phyloP scores from a whole-genome alignment of 2,888 invertebrate species.

The Willowsia nigromaculata region DNA sequence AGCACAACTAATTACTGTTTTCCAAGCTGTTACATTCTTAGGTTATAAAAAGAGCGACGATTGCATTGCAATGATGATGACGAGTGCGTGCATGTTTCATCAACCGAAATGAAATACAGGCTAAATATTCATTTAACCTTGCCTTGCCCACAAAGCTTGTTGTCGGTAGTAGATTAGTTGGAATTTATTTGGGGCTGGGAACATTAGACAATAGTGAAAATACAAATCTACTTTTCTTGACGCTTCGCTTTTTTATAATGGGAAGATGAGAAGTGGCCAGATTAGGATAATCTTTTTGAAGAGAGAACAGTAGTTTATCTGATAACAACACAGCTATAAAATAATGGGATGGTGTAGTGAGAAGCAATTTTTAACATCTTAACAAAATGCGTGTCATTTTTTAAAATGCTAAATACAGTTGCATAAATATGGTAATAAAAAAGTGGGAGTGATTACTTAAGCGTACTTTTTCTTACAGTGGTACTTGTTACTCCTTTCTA shows the following conservation, averaged over 20 bases:
- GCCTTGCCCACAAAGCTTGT: background rate
- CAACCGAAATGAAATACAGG: background rate
- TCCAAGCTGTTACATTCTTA: slow-evolving; percentile 3
- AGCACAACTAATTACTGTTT: slow-evolving; percentile 41
- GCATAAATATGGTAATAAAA: slow-evolving; percentile 42
- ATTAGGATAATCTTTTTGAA: slow-evolving; percentile 12
- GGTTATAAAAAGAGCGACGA: slow-evolving; percentile 3
- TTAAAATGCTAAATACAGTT: slow-evolving; percentile 60
- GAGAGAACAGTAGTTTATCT: slow-evolving; percentile 17
- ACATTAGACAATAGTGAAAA: background rate
- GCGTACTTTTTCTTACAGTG: slow-evolving; percentile 19
- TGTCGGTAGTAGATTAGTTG: background rate
- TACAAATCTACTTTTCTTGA: background rate
- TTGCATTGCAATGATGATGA: background rate
- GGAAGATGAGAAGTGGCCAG: background rate
- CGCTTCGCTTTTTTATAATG: background rate
- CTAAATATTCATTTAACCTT: slow-evolving; percentile 3
- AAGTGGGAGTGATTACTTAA: slow-evolving; percentile 24
- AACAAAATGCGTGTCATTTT: slow-evolving; percentile 29
- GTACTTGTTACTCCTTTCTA: background rate
- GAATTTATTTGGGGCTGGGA: background rate
- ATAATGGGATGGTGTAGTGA: background rate
- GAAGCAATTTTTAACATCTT: slow-evolving; percentile 17
- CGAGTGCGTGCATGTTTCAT: slow-evolving; percentile 29
- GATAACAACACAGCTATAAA: background rate